Evolutionary conservation across 2,888 invertebrate genomes (phyloP).

Genomic region (Dryococelus australis): DNA sequence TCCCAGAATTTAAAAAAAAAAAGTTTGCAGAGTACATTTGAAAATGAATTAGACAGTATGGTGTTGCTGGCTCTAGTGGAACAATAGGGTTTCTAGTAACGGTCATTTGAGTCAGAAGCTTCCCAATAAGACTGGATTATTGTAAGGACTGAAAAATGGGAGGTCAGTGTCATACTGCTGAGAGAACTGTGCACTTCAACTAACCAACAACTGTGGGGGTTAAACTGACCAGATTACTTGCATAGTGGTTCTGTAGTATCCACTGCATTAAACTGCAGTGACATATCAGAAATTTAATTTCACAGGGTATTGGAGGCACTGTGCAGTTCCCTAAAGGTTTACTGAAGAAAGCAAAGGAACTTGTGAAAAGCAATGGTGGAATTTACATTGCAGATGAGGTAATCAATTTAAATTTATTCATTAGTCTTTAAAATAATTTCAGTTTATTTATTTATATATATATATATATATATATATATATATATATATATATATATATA

Average conservation of each 20-base stretch:
- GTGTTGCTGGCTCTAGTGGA: too few relatives aligned
- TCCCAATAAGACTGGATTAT: too few relatives aligned
- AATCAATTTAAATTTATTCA: slow-evolving; percentile 42
- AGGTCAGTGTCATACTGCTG: too few relatives aligned
- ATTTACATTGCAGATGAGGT: slow-evolving; percentile 93
- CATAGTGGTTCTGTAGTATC: neutral
- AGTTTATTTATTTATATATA: neutral
- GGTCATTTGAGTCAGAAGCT: too few relatives aligned
- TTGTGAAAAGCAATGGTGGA: slow-evolving; percentile 84
- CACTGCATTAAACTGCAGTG: neutral
- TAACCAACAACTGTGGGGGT: neutral
- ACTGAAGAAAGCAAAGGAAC: slow-evolving; percentile 78
- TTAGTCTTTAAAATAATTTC: slow-evolving; percentile 35
- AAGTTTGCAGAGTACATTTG: too few relatives aligned
- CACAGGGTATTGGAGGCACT: slow-evolving; percentile 75
- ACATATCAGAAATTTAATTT: neutral
- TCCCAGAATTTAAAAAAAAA: too few relatives aligned
- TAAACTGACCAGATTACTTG: neutral
- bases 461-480: too few relatives aligned
- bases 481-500: too few relatives aligned
- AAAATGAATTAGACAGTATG: too few relatives aligned
- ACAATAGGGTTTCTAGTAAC: too few relatives aligned
- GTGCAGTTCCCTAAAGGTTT: slow-evolving; percentile 93
- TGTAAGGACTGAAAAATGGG: too few relatives aligned
- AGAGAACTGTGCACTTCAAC: too few relatives aligned